Conservation (phyloP, 2,797 vertebrate species). For the Falco concolor region DNA sequence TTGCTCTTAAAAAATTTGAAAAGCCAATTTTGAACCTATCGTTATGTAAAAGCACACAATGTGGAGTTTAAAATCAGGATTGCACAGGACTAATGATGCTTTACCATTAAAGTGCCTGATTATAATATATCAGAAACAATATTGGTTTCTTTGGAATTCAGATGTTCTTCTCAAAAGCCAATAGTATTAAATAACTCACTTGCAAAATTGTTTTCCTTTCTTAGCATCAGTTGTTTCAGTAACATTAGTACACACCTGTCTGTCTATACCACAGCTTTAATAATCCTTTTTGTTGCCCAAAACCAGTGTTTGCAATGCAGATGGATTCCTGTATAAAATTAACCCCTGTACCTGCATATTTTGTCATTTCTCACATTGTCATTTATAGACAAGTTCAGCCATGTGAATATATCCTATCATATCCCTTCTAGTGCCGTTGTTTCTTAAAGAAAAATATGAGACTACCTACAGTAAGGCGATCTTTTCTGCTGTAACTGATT, state of each 20-base stretch:
- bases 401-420: not conserved
- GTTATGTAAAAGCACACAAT: not conserved
- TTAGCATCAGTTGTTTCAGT: not conserved
- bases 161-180: not conserved
- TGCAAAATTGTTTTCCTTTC: not conserved
- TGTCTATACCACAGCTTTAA: not conserved
- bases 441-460: not conserved
- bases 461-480: not conserved
- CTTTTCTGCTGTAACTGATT: not conserved
- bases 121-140: not conserved
- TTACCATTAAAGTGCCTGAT: not conserved
- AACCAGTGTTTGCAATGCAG: not conserved
- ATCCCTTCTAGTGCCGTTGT: not conserved
- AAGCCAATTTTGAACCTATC: not conserved
- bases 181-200: not conserved
- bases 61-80: not conserved
- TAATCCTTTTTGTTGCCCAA: not conserved
- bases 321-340: not conserved
- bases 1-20: not conserved
- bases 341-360: not conserved
- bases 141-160: not conserved
- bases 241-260: not conserved
- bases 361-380: not conserved
- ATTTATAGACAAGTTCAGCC: not conserved
- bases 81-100: not conserved